Evolutionary conservation across 2,113 vertebrate genomes (phyloP).

Genomic region (rat (Rattus norvegicus)): DNA sequence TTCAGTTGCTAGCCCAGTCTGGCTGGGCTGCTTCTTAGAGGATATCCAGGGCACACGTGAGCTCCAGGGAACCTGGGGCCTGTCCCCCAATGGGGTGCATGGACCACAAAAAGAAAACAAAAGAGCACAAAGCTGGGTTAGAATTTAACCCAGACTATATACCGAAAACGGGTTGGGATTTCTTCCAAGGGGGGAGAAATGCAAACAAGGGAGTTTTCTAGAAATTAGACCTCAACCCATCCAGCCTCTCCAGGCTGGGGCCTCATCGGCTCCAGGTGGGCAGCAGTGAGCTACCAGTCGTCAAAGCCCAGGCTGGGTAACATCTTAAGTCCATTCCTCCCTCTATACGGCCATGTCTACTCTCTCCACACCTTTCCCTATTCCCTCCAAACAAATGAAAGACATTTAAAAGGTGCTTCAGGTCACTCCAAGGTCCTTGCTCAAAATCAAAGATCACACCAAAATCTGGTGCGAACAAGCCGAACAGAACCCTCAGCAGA

Average conservation of each 20-base stretch:
- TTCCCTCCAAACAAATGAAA: neutral
- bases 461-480: neutral
- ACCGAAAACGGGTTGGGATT: neutral
- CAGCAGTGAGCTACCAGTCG: fast-evolving
- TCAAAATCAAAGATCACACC: neutral
- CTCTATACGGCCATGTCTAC: neutral
- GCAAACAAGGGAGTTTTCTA: neutral
- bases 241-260: neutral
- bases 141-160: neutral
- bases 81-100: neutral
- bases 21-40: neutral
- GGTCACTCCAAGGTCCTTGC: neutral
- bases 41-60: fast-evolving
- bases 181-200: neutral
- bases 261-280: neutral
- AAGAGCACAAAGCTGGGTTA: neutral
- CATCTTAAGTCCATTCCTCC: neutral
- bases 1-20: neutral
- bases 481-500: neutral
- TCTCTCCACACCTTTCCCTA: neutral
- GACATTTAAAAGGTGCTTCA: neutral
- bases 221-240: neutral
- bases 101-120: neutral
- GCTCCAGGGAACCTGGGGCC: neutral
- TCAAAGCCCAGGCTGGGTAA: neutral